phyloP scores from a whole-genome alignment of 23 tunicate genomes.

The Halocynthia roretzi region DNA sequence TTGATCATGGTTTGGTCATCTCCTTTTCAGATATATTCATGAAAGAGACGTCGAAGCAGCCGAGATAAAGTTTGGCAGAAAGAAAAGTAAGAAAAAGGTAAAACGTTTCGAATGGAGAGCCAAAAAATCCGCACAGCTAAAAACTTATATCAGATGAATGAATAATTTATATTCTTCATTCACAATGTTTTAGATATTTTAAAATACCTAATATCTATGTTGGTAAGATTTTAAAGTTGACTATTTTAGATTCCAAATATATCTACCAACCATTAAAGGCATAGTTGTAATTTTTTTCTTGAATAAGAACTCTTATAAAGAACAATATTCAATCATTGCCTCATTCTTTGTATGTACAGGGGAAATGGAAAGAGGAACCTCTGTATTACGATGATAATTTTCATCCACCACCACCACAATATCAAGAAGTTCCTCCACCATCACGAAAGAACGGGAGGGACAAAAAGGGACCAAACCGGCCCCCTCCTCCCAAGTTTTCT shows the following conservation, averaged over 20 bases:
- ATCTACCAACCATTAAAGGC: no score
- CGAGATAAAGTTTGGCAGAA: constrained; percentile 24
- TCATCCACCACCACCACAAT: constrained; percentile 12
- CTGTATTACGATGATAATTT: constrained; percentile 10
- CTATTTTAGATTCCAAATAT: no score
- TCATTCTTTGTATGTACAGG: constrained; percentile 4
- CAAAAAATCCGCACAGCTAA: constrained; percentile 1
- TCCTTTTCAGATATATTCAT: constrained; percentile 47
- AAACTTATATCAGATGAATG: background rate
- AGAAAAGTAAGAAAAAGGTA: background rate
- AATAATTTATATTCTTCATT: background rate
- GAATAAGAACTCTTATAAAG: no score
- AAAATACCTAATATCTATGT: no score
- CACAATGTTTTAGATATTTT: no score
- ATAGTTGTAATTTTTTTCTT: no score
- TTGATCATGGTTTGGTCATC: no score
- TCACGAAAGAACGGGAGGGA: background rate
- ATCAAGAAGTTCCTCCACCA: background rate
- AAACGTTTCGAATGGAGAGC: background rate
- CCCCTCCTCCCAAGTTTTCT: constrained; percentile 24
- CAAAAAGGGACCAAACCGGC: constrained; percentile 13
- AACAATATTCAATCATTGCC: no score
- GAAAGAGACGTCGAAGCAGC: constrained; percentile 50
- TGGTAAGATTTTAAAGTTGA: no score
- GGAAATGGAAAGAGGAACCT: constrained; percentile 11